Conservation (phyloP, 2,797 vertebrate species). For the Hippocampus kuda region DNA sequence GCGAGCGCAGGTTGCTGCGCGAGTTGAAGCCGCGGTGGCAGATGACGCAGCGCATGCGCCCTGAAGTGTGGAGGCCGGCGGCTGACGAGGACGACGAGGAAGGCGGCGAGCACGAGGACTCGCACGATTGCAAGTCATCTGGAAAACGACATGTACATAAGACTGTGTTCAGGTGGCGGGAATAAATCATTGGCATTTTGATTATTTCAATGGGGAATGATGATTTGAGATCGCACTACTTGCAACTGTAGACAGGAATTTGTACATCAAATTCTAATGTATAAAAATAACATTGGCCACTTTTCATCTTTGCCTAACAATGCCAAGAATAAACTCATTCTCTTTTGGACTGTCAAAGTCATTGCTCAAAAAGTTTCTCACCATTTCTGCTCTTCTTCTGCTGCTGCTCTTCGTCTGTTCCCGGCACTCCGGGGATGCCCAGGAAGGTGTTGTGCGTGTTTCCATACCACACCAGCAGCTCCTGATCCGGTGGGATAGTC, state of each 20-base stretch:
- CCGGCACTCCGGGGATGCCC: slow-evolving; percentile 88
- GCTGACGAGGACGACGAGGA: slow-evolving; percentile 31
- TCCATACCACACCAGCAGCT: slow-evolving; percentile 93
- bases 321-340: background rate
- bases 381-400: slow-evolving; percentile 86
- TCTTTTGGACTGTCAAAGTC: background rate
- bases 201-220: too few species aligned
- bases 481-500: slow-evolving; percentile 90
- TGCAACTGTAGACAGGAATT: background rate
- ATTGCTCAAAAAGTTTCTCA: slow-evolving; percentile 40
- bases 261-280: background rate
- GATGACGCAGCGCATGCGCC: slow-evolving; percentile 95
- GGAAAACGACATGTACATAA: slow-evolving; percentile 8
- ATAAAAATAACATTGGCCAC: background rate
- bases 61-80: slow-evolving; percentile 19
- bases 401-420: slow-evolving; percentile 75
- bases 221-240: too few species aligned
- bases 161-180: too few species aligned
- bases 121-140: slow-evolving; percentile 80
- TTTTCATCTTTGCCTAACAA: background rate
- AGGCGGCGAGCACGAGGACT: slow-evolving; percentile 64
- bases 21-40: slow-evolving; percentile 98
- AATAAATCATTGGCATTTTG: too few species aligned
- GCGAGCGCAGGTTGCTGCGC: slow-evolving; percentile 95
- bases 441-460: slow-evolving; percentile 94